Base-by-base conservation (phyloP, 2,888 invertebrate genomes). In the Selenia dentaria region DNA sequence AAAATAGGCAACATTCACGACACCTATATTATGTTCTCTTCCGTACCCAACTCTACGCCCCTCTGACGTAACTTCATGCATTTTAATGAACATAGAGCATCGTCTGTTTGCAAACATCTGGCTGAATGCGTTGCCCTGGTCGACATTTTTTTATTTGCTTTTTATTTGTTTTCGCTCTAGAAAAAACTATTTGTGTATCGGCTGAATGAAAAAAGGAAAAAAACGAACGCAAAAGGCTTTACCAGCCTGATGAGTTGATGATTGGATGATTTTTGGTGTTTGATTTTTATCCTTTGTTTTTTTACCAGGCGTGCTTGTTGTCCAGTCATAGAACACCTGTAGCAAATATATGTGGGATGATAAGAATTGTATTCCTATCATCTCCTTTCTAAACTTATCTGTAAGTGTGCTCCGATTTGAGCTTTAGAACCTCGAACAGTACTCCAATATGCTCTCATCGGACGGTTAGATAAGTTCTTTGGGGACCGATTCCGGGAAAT, bases 21-120 rank as follows among this genome's bases (percentile, higher is more conserved):
- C 11, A 9, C 12, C 9, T 20, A 14, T 9, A 9, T 13, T 9
- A 0, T 5, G n/a, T n/a, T 1, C 38, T 6, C 28, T 9, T 38
- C 28, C 38, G 33, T 11, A 14, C 6, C 25, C 31, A 52, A 52
- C 40, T 66, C 63, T 62, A 12, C 65, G 57, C 14, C 22, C 14
- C 26, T 41, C 16, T 42, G 59, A 64, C 67, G 67, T 63, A 69
- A 71, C 64, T 75, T 77, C 83, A 82, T 85, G 76, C 81, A 86
- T 86, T 86, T 85, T 84, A 85, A 85, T 85, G 83, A 85, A 74
- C 57, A 60, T 53, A 56, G 64, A 65, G 60, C 70, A 68, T 62
- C 62, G 68, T 59, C 61, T 70, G 64, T 73, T 49, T 77, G 73
- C 69, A 69, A 70, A 70, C 71, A 68, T 46, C 35, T 52, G 51